Evolutionary conservation across 2,888 invertebrate species (phyloP).

Genomic region (Torymus auratus): DNA sequence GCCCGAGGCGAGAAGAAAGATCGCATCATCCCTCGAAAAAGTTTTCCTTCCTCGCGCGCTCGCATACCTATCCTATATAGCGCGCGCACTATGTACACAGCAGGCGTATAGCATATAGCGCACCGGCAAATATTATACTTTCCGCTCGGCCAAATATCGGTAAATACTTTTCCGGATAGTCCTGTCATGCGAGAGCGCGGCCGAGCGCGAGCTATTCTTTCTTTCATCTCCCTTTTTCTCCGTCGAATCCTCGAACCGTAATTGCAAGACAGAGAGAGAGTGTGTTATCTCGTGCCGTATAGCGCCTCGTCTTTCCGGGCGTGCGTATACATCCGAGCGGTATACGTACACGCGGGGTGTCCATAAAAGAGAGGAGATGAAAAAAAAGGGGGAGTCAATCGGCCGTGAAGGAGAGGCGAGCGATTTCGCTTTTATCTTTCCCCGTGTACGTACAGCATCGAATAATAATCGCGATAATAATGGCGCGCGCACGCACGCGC

Average conservation of each 20-base stretch:
- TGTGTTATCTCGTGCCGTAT: background rate
- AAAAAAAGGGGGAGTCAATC: slow-evolving; percentile 37
- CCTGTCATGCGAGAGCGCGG: slow-evolving; percentile 37
- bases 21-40: too few relatives aligned
- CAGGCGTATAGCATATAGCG: background rate
- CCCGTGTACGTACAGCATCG: background rate
- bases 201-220: slow-evolving; percentile 15
- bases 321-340: background rate
- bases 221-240: background rate
- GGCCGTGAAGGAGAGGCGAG: slow-evolving; percentile 26
- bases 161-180: slow-evolving; percentile 58
- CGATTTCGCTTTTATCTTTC: slow-evolving; percentile 39
- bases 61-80: too few relatives aligned
- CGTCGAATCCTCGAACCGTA: too few relatives aligned
- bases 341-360: too few relatives aligned
- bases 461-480: too few relatives aligned
- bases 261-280: too few relatives aligned
- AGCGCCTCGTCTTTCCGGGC: slow-evolving; percentile 50
- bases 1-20: background rate
- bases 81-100: background rate
- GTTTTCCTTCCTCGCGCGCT: background rate
- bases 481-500: too few relatives aligned
- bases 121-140: slow-evolving; percentile 65
- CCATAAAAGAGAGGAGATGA: slow-evolving; percentile 15
- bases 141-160: slow-evolving; percentile 61